Evolutionary conservation across 2,113 vertebrate species (phyloP), one percentile per base, ranked within the genome.

Genomic region (Aegithalos caudatus): DNA sequence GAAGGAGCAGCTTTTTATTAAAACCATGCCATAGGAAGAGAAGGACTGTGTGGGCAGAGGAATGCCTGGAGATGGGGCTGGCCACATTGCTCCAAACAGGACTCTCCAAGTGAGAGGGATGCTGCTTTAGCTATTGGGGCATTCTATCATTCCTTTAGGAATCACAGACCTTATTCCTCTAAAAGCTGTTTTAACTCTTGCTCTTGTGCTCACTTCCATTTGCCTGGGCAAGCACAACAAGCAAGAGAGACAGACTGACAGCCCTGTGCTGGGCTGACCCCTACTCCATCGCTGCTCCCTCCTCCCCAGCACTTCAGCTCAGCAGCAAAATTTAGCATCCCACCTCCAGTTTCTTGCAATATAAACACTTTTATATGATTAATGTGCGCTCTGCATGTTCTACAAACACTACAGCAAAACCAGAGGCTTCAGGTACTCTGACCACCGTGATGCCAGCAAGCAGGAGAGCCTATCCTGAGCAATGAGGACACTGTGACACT

Each of bases 401-500:
- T 14, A 33, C 37, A 69, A 51, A 76, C 5, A 8, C 31, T n/a
- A 7, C n/a, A 90, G 50, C 15, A 66, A 92, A 66, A 14, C 28
- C 61, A 81, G 53, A 60, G 48, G 12, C 21, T 50, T 69, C 60
- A 74, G 23, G 54, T 25, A 45, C 28, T 44, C 28, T 0, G 0
- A 65, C 4, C 47, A 45, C 11, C 4, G 6, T 7, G 7, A 47
- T 40, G n/a, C 6, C 54, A 90, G 62, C 22, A 69, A 76, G 54
- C 23, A 60, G 56, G 27, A 69, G 7, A 73, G 21, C 33, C 50
- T 35, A 2, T 7, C 37, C 42, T 7, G 16, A 66, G 42, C 2
- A 1, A 24, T 1, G 3, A 44, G 24, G 16, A 23, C 31, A 61
- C 29, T 47, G 29, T 20, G 45, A 65, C 51, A 8, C 5, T 0